phyloP scores from a whole-genome alignment of 1,140 invertebrate genomes.

The Oedothorax gibbosus region DNA sequence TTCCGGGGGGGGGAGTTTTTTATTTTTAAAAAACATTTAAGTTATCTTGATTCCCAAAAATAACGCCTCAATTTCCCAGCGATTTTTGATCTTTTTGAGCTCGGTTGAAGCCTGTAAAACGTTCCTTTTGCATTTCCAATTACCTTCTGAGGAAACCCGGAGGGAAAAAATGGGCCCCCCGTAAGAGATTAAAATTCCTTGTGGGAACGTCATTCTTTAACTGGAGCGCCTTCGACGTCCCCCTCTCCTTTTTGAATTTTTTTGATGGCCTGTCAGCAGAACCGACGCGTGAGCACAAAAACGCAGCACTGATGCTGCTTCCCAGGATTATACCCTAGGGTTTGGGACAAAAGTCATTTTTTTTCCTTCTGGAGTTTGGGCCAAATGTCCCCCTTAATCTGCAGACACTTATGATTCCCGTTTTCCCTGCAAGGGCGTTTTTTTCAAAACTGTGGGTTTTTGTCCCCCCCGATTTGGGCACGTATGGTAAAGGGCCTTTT shows the following conservation, averaged over 20 bases:
- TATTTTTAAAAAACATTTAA: neutral
- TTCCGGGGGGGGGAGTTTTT: slow-evolving; percentile 22
- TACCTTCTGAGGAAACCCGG: slow-evolving; percentile 68
- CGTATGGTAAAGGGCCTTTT: slow-evolving; percentile 63
- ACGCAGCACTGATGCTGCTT: slow-evolving; percentile 84
- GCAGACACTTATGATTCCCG: slow-evolving; percentile 64
- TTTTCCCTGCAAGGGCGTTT: slow-evolving; percentile 45
- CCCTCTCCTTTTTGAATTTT: no score
- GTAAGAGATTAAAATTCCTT: slow-evolving; percentile 82
- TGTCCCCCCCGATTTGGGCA: slow-evolving; percentile 49
- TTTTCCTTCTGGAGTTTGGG: slow-evolving; percentile 62
- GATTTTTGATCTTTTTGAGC: slow-evolving; percentile 47
- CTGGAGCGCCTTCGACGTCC: slow-evolving; percentile 77
- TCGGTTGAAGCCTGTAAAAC: slow-evolving; percentile 32
- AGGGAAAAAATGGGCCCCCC: slow-evolving; percentile 71
- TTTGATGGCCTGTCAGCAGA: slow-evolving; percentile 85
- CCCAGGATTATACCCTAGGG: slow-evolving; percentile 84
- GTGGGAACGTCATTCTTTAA: slow-evolving; percentile 69
- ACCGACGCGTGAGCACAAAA: slow-evolving; percentile 84
- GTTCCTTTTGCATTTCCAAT: slow-evolving; percentile 54
- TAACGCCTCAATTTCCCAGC: slow-evolving; percentile 49
- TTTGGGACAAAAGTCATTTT: slow-evolving; percentile 63
- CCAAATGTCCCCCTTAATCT: slow-evolving; percentile 63
- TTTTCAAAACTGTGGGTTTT: slow-evolving; percentile 40
- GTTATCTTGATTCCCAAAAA: slow-evolving; percentile 36